These are phyloP conservation scores for Corvus moneduloides DNA, from an alignment of 2,113 vertebrate genomes.

Conservation along the genomic window DNA sequence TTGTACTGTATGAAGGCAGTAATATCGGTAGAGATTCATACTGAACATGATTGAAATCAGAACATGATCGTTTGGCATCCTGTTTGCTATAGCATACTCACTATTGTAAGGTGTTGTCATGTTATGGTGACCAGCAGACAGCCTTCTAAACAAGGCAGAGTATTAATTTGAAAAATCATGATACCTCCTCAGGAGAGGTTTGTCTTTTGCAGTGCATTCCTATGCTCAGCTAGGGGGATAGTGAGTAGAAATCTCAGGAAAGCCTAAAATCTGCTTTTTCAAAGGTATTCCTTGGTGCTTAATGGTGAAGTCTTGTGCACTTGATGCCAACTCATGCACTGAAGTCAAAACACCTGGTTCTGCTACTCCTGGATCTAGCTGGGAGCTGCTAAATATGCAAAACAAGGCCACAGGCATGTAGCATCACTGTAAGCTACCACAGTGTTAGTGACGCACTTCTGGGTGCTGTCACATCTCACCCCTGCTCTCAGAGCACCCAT, in stretches of 20 bases:
- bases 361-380: neutral
- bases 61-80: neutral
- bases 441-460: neutral
- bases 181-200: neutral
- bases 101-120: neutral
- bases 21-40: neutral
- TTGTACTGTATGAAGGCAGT: neutral
- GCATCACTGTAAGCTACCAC: neutral
- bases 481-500: rapidly evolving
- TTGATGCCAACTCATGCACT: neutral
- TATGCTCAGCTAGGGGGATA: neutral
- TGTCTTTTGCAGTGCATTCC: neutral
- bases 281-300: neutral
- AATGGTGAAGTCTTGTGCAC: neutral
- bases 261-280: neutral
- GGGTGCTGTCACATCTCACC: neutral
- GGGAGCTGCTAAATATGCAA: neutral
- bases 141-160: neutral
- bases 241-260: neutral
- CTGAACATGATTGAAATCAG: neutral
- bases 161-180: neutral
- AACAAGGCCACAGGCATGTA: neutral
- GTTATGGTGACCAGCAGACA: neutral
- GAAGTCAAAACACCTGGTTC: neutral
- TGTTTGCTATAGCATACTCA: neutral